Evolutionary conservation across 2,888 invertebrate genomes (phyloP), one percentile per base, ranked within the genome.

Genomic region (Cephus spinipes): DNA sequence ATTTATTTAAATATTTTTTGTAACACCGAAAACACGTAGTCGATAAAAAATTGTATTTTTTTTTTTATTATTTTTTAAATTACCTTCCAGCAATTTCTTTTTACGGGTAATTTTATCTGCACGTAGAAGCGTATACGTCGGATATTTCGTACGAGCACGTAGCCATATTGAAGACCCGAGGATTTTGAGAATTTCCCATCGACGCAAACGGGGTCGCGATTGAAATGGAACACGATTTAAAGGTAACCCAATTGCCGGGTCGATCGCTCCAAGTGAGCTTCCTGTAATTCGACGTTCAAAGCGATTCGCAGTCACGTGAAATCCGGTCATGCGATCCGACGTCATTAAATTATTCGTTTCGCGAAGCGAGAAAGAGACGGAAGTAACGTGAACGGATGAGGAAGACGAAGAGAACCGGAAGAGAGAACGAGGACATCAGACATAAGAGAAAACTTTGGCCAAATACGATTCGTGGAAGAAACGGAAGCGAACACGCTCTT

Each of bases 281-380:
- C 79, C 78, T 80, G 79, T 85, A 85, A 85, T 85, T 85, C 82
- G 85, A 85, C 84, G 84, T 83, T 83, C 82, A 83, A 85, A 85
- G 81, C 83, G 84, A 80, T 83, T 84, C 79, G 80, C 81, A 85
- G 85, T 84, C 85, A 83, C 40, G 84, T 82, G 84, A 81, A 85
- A 82, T 82, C 74, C 81, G 82, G 84, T 83, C 84, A 78, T 79
- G 78, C 83, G 81, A 85, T 84, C 81, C 81, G 85, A 82, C 84
- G 76, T 80, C 79, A 79, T 81, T 82, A 83, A 85, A 85, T 85
- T 85, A 85, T 85, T 85, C 84, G 85, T 83, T 77, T 82, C 40
- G 68, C 74, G 74, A 33, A 33, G 12, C 32, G 75, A 79, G n/a
- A 12, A 6, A 71, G n/a, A 35, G 74, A 11, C 31, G 55, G 69